Evolutionary conservation across 2,797 vertebrate genomes (phyloP).

Genomic region (Mus minutoides): DNA sequence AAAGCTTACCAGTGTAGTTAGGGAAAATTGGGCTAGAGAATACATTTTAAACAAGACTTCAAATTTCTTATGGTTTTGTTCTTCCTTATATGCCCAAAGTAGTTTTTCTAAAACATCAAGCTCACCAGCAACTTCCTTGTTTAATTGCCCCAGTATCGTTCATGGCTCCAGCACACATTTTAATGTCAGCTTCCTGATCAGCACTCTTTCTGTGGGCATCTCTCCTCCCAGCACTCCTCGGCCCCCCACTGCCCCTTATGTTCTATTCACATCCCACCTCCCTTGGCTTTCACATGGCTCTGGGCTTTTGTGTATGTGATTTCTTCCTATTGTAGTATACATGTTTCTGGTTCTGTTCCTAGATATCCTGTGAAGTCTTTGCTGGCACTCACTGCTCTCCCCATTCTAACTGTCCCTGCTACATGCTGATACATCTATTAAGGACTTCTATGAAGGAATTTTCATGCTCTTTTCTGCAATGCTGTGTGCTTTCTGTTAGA

Average conservation of each 20-base stretch:
- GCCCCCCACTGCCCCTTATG: not conserved
- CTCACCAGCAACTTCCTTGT: conserved; percentile 13
- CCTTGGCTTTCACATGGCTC: not conserved
- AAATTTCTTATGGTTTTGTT: conserved; percentile 54
- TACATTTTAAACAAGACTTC: conserved; percentile 54
- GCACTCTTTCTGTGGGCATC: not conserved
- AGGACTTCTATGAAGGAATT: not conserved
- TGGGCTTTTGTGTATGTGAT: not conserved
- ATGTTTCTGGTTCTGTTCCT: not conserved
- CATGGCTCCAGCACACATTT: not conserved
- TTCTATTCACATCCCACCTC: not conserved
- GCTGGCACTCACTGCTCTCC: not conserved
- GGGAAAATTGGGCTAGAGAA: conserved; percentile 52
- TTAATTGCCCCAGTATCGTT: not conserved
- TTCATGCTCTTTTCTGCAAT: not conserved
- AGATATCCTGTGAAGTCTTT: not conserved
- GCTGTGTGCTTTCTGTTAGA: not conserved
- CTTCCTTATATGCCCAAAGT: not conserved
- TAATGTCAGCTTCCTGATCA: no score
- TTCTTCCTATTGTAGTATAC: not conserved
- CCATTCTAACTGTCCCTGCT: not conserved
- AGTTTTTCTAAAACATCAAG: conserved; percentile 20
- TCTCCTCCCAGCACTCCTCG: not conserved
- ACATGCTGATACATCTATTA: not conserved
- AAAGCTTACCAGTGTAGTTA: conserved; percentile 44